phyloP scores from a whole-genome alignment of 2,113 vertebrate genomes.

The Ictalurus punctatus region DNA sequence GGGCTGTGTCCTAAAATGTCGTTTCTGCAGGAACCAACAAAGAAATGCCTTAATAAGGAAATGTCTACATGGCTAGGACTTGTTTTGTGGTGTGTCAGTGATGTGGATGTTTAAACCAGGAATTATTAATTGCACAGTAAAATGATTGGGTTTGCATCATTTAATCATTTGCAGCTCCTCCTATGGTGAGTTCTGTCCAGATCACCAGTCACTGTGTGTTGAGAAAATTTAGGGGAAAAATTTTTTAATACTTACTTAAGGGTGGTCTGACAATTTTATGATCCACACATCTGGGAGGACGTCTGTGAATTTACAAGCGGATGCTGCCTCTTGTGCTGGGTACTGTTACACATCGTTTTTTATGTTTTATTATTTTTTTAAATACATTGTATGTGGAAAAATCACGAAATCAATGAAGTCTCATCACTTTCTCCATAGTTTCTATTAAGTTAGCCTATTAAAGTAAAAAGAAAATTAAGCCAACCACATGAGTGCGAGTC shows the following conservation, averaged over 20 bases:
- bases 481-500: too few relatives aligned
- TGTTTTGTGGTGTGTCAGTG: not conserved
- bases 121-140: not conserved
- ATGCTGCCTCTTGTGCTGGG: not conserved
- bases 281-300: not conserved
- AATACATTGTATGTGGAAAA: not conserved
- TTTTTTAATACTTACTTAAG: not conserved
- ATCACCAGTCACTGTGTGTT: not conserved
- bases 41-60: constrained; percentile 27
- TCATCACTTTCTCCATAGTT: not conserved
- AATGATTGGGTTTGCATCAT: not conserved
- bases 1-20: too few relatives aligned
- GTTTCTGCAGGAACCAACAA: not conserved
- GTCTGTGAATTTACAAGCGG: constrained; percentile 1
- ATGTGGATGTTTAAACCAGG: not conserved
- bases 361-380: too few relatives aligned
- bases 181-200: not conserved
- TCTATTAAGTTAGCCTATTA: not conserved
- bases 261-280: not conserved
- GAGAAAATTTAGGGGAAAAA: not conserved
- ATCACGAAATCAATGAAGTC: not conserved
- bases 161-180: not conserved
- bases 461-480: not conserved
- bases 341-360: not conserved
- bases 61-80: not conserved